phyloP scores from a whole-genome alignment of 2,888 invertebrate species.

The Agelastica alni region DNA sequence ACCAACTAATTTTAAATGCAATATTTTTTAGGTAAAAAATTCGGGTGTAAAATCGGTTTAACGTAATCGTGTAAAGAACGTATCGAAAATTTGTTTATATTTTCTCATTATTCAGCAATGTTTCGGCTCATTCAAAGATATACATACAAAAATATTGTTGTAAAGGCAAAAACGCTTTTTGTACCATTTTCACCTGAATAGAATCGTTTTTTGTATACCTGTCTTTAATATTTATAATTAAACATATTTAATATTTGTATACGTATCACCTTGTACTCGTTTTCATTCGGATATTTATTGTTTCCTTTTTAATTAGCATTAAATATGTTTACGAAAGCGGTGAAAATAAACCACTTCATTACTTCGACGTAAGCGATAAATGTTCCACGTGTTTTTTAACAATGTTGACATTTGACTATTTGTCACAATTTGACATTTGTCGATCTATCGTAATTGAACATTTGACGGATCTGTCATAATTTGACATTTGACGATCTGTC shows the following conservation, averaged over 20 bases:
- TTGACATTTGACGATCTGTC: too few relatives aligned
- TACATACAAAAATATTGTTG: constrained; percentile 56
- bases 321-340: constrained; percentile 34
- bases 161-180: constrained; percentile 55
- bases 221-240: constrained; percentile 21
- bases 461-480: too few relatives aligned
- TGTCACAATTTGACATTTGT: too few relatives aligned
- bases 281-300: constrained; percentile 19
- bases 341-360: too few relatives aligned
- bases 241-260: constrained; percentile 31
- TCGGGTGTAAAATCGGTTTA: constrained; percentile 23
- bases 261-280: constrained; percentile 37
- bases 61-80: constrained; percentile 40
- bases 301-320: constrained; percentile 23
- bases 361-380: too few relatives aligned
- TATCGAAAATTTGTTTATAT: constrained; percentile 36
- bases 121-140: constrained; percentile 48
- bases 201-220: constrained; percentile 47
- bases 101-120: too few relatives aligned
- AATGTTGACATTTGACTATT: too few relatives aligned
- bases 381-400: too few relatives aligned
- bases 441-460: too few relatives aligned
- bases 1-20: constrained; percentile 26
- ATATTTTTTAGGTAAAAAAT: too few relatives aligned
- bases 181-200: constrained; percentile 56